Evolutionary conservation across 2,113 vertebrate genomes (phyloP).

Genomic region (Apteryx mantelli): DNA sequence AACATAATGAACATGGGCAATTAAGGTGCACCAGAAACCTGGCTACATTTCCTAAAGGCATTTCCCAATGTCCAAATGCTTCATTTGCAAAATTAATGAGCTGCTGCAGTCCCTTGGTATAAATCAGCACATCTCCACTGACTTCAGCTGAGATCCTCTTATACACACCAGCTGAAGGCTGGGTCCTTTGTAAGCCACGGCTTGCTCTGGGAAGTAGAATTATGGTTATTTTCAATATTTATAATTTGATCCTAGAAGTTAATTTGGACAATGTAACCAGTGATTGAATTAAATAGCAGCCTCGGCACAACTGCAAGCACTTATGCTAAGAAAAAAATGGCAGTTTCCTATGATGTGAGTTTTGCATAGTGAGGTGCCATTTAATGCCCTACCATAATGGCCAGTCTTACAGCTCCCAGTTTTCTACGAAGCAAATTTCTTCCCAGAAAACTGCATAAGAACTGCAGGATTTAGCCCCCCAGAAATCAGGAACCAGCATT

Average conservation of each 20-base stretch:
- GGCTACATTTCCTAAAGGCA: constrained; percentile 67
- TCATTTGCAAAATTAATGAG: constrained; percentile 70
- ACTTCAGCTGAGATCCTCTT: background rate
- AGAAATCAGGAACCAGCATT: background rate
- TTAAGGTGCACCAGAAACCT: constrained; percentile 69
- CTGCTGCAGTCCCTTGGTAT: constrained; percentile 36
- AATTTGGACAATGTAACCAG: constrained; percentile 8
- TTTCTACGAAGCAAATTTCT: background rate
- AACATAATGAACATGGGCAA: constrained; percentile 62
- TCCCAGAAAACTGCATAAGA: background rate
- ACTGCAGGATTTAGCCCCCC: background rate
- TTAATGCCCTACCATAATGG: background rate
- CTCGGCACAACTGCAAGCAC: background rate
- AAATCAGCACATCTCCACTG: constrained; percentile 30
- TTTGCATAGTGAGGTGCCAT: background rate
- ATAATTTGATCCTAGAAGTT: constrained; percentile 1
- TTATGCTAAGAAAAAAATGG: background rate
- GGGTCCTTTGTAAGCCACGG: background rate
- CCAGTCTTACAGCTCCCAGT: background rate
- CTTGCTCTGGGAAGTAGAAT: background rate
- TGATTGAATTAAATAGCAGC: background rate
- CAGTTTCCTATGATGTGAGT: background rate
- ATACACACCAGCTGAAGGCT: background rate
- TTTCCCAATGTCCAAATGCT: constrained; percentile 65
- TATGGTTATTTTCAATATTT: constrained; percentile 55